Conservation (phyloP, 2,888 invertebrate species). For the Eupithecia exiguata region DNA sequence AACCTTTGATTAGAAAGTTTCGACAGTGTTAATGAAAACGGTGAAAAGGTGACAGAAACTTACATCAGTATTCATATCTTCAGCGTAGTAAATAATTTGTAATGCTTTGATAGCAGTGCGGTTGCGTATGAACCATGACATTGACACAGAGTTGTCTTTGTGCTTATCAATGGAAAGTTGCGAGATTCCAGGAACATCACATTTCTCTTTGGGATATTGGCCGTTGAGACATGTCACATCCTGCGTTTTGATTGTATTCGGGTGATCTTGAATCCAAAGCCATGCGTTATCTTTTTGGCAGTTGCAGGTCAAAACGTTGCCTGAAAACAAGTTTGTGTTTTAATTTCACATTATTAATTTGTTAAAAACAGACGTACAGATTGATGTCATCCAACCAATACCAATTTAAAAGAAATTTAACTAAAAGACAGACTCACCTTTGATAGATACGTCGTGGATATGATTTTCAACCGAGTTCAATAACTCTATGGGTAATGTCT, state of each 20-base stretch:
- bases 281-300: constrained; percentile 96
- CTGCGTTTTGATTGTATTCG: constrained; percentile 76
- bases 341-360: background rate
- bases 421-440: constrained; percentile 84
- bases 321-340: constrained; percentile 75
- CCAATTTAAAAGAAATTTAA: background rate
- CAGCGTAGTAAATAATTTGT: constrained; percentile 90
- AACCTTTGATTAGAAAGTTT: constrained; percentile 14
- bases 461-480: constrained; percentile 92
- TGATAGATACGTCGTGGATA: constrained; percentile 89
- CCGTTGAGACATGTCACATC: constrained; percentile 69
- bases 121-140: constrained; percentile 95
- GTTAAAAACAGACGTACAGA: too few species aligned
- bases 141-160: constrained; percentile 92
- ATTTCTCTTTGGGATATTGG: constrained; percentile 76
- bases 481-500: constrained; percentile 90
- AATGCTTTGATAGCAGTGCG: constrained; percentile 92
- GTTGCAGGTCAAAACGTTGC: constrained; percentile 94
- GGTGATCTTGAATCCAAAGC: constrained; percentile 96
- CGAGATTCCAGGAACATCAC: constrained; percentile 89
- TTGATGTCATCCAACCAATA: background rate
- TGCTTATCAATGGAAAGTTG: constrained; percentile 94
- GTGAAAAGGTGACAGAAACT: constrained; percentile 40
- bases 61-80: constrained; percentile 64
- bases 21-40: background rate